Evolutionary conservation across 2,113 vertebrate species (phyloP), one percentile per base, ranked within the genome.

Genomic region (Phoxinus phoxinus): DNA sequence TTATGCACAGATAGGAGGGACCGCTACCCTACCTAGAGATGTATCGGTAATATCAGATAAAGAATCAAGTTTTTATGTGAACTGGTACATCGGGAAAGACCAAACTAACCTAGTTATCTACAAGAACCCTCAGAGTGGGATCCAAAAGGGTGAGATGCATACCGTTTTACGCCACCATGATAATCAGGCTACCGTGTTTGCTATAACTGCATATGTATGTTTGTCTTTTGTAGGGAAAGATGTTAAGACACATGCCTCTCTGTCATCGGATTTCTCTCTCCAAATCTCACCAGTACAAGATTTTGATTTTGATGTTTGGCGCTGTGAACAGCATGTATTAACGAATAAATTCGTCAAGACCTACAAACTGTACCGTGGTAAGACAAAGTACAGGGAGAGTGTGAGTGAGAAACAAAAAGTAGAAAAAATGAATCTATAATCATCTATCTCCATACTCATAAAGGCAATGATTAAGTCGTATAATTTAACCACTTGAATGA

Each of bases 301-400:
- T 4, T 23, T 21, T 0, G 30, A 92, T 73, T 93, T 94, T 46
- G 81, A 85, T 13, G 59, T 10, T 1, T 91, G 91, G 84, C 0
- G 0, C 7, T 92, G 87, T 85, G 1, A 37, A 1, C 30, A 81
- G 30, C 23, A 86, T 30, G 2, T 41, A 19, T 37, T 37, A 0
- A 1, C 1, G 1, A 0, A 1, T 0, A 0, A 0, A 0, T 2
- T 0, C 0, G 4, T 0, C 9, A 78, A 15, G 0, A 9, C 3
- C 19, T 93, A 88, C 72, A 30, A 4, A 1, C 11, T 95, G 1
- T 1, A 89, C 51, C 12, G 0, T 0, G 90, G 93, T 93, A 90
- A 92, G 91, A 37, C 3, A 41, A 65, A 83, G 13, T 13, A 11
- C 4, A 74, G 2, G 25, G 41, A 74, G 21, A 32, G 65, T 23